Conservation (phyloP, 1,140 invertebrate genomes). For the Carcinoscorpius rotundicauda region DNA sequence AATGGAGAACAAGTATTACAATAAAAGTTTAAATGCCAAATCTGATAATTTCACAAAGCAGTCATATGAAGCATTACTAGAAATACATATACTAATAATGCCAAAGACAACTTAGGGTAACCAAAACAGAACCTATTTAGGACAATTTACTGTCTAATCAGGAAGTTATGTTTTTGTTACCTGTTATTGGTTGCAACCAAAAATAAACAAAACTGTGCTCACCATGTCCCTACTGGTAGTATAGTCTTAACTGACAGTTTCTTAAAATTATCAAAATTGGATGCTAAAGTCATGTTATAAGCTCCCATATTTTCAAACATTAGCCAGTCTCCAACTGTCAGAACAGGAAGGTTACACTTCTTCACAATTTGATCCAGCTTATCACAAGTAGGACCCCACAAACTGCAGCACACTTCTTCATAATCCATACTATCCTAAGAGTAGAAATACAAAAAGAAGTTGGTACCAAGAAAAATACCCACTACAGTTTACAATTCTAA, state of each 20-base stretch:
- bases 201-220: too few species aligned
- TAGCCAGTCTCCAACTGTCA: slow-evolving; percentile 36
- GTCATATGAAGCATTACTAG: too few species aligned
- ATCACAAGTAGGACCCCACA: slow-evolving; percentile 44
- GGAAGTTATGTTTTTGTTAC: too few species aligned
- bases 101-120: too few species aligned
- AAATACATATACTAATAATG: too few species aligned
- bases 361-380: slow-evolving; percentile 35
- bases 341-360: slow-evolving; percentile 29
- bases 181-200: too few species aligned
- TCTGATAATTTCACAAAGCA: too few species aligned
- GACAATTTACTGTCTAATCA: too few species aligned
- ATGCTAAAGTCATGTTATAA: slow-evolving; percentile 38
- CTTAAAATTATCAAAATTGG: slow-evolving; percentile 38
- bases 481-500: neutral
- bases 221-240: neutral
- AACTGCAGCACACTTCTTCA: slow-evolving; percentile 10
- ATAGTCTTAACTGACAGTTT: slow-evolving; percentile 25
- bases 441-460: neutral
- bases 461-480: neutral
- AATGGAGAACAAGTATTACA: too few species aligned
- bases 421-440: neutral
- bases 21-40: too few species aligned
- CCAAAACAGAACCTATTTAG: too few species aligned
- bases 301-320: slow-evolving; percentile 39